These are phyloP conservation scores for Campoletis raptor DNA, from an alignment of 2,888 invertebrate genomes.

Conservation along the genomic window DNA sequence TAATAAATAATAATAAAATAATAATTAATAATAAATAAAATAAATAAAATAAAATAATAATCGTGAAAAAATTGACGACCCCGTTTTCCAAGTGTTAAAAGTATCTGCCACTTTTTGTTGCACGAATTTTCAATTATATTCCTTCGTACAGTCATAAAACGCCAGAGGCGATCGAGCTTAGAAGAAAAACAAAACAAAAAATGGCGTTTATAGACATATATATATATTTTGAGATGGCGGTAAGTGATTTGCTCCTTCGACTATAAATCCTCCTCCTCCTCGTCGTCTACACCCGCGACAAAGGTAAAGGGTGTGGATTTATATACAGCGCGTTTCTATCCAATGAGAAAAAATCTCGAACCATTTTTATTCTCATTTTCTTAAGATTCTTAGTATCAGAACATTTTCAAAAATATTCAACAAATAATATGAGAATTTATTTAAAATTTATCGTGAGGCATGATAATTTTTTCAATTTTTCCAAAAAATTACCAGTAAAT, in stretches of 20 bases:
- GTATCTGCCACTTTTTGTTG: conserved; percentile 4
- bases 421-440: too few species aligned
- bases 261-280: conserved; percentile 24
- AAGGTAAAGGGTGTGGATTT: conserved; percentile 12
- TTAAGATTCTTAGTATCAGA: not conserved
- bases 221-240: not conserved
- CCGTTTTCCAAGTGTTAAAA: not conserved
- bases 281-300: not conserved
- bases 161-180: conserved; percentile 1
- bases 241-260: conserved; percentile 37
- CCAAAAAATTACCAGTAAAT: too few species aligned
- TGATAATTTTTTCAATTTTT: too few species aligned
- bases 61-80: conserved; percentile 7
- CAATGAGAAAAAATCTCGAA: not conserved
- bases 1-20: too few species aligned
- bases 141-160: not conserved
- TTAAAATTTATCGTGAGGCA: too few species aligned
- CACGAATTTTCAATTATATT: conserved; percentile 23
- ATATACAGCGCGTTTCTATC: not conserved
- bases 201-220: conserved; percentile 1
- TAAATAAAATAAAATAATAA: too few species aligned
- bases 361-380: not conserved
- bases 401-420: not conserved
- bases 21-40: too few species aligned
- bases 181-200: not conserved